Evolutionary conservation across 2,888 invertebrate species (phyloP), one percentile per base, ranked within the genome.

Genomic region (Noctua comes): DNA sequence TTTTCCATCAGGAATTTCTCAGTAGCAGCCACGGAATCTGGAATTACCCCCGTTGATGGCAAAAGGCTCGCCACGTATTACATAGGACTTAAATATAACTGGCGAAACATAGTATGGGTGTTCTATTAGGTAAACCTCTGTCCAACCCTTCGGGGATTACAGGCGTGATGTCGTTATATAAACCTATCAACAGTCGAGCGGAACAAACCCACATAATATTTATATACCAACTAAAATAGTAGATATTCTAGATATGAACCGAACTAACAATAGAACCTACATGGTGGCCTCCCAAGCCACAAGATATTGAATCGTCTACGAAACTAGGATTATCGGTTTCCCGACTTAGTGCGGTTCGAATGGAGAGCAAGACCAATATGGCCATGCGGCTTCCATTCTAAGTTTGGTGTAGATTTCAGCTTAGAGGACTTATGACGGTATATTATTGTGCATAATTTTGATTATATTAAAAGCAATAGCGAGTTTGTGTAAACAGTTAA

Each of bases 301-400:
- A 21, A 68, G 68, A 74, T 72, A 75, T 73, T 69, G 46, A 46
- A 79, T 24, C 54, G 51, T n/a, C 27, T 69, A 40, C 59, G 51
- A 76, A 68, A 65, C 65, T 62, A 36, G 59, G 72, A 80, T 82
- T 73, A 84, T 66, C 46, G 46, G 40, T 59, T n/a, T 59, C 59
- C 72, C 64, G 74, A 65, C 51, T 64, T 48, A 69, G 59, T 75
- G 31, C 27, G 36, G 54, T 6, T 73, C 21, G 59, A 43, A 62
- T 80, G 51, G 27, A 84, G 73, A 71, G 72, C 65, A 40, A 80
- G 21, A 76, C 69, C 75, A 83, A 80, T 85, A 85, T 54, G 16
- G 66, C 27, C 3, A 27, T 21, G 57, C 21, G 31, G 36, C 16
- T 68, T 79, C 21, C 21, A 40, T n/a, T 73, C 2, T 57, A 62